Evolutionary conservation across 1,140 invertebrate species (phyloP).

Genomic region (Caerostris extrusa): DNA sequence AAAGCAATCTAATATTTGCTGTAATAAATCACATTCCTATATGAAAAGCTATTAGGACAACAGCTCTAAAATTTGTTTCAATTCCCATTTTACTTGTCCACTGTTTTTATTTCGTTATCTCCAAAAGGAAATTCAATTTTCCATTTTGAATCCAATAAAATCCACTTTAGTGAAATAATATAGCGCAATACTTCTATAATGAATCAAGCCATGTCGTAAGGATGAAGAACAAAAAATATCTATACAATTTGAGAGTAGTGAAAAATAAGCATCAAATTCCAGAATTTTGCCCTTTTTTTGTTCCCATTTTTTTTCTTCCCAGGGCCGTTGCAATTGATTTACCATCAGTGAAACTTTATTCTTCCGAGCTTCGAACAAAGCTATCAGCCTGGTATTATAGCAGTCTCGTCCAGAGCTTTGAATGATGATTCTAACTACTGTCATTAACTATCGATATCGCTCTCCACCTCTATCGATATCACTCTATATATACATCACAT

Average conservation of each 20-base stretch:
- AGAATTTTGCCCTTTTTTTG: not conserved
- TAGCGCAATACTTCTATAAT: not conserved
- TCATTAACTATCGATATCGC: slow-evolving; percentile 72
- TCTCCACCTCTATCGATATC: slow-evolving; percentile 46
- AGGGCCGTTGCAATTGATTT: slow-evolving; percentile 55
- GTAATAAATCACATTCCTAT: too few relatives aligned
- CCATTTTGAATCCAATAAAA: slow-evolving; percentile 1
- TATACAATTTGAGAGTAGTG: not conserved
- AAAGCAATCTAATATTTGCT: too few relatives aligned
- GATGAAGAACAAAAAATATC: not conserved
- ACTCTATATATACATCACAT: slow-evolving; percentile 63
- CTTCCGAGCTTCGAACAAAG: slow-evolving; percentile 42
- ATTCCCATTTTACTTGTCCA: too few relatives aligned
- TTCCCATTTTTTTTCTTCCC: not conserved
- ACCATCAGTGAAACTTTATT: slow-evolving; percentile 53
- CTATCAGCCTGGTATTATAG: slow-evolving; percentile 47
- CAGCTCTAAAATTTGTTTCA: too few relatives aligned
- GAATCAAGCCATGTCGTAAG: slow-evolving; percentile 1
- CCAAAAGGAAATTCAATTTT: not conserved
- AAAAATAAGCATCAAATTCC: slow-evolving; percentile 36
- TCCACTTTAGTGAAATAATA: slow-evolving; percentile 6
- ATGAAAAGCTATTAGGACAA: too few relatives aligned
- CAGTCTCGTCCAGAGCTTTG: slow-evolving; percentile 22
- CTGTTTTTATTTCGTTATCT: too few relatives aligned
- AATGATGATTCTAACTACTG: slow-evolving; percentile 71